Conservation (phyloP, 2,888 invertebrate genomes). For the Conistra vaccinii region DNA sequence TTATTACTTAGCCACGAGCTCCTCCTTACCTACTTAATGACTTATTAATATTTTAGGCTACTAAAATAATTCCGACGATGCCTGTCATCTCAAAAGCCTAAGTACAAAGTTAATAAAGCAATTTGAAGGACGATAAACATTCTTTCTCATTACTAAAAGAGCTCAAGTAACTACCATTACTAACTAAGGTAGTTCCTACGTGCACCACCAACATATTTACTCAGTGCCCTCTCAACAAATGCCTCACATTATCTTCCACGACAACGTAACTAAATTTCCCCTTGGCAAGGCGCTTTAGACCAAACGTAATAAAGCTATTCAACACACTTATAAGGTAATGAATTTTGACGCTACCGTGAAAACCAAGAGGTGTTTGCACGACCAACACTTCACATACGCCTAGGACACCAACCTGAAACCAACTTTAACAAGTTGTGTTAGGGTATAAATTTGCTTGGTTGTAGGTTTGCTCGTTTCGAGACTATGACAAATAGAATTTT, state of each 20-base stretch:
- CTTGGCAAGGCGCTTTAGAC: slow-evolving; percentile 50
- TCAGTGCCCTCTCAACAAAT: slow-evolving; percentile 45
- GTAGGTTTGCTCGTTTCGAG: slow-evolving; percentile 24
- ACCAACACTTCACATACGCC: slow-evolving; percentile 44
- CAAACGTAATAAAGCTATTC: slow-evolving; percentile 65
- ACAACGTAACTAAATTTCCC: slow-evolving; percentile 58
- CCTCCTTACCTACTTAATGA: background rate
- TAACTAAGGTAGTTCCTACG: slow-evolving; percentile 7
- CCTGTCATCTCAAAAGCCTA: slow-evolving; percentile 1
- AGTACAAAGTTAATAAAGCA: slow-evolving; percentile 6
- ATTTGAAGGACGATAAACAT: slow-evolving; percentile 15
- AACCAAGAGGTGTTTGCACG: slow-evolving; percentile 61
- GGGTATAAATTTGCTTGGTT: slow-evolving; percentile 13
- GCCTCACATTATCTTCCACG: slow-evolving; percentile 48
- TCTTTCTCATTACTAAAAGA: slow-evolving; percentile 26
- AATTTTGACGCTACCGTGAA: slow-evolving; percentile 66
- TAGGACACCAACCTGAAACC: slow-evolving; percentile 20
- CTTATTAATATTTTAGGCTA: background rate
- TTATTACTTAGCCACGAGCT: too few relatives aligned
- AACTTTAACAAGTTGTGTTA: slow-evolving; percentile 22
- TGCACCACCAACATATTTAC: slow-evolving; percentile 32
- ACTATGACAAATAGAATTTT: slow-evolving; percentile 57
- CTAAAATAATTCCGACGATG: background rate
- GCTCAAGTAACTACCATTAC: background rate
- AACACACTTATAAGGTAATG: slow-evolving; percentile 66